Conservation (phyloP, 2,797 vertebrate species). For the Hybognathus amarus region DNA sequence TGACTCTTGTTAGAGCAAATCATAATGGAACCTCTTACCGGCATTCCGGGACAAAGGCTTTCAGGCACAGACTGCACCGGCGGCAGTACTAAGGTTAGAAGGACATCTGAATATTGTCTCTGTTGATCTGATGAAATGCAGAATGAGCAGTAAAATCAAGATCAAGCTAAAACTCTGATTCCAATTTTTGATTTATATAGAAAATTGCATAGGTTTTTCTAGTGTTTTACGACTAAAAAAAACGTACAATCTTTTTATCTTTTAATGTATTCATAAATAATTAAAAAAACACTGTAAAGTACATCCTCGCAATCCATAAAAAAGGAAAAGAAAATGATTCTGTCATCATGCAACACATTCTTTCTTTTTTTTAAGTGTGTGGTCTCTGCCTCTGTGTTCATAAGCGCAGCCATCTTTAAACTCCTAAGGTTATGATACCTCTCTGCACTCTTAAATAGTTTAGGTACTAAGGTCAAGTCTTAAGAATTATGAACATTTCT, state of each 20-base stretch:
- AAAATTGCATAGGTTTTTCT: not conserved
- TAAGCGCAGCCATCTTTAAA: not conserved
- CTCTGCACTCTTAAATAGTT: conserved; percentile 13
- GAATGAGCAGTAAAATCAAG: not conserved
- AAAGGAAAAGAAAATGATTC: not conserved
- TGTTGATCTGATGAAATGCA: not conserved
- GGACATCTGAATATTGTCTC: conserved; percentile 16
- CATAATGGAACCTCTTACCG: conserved; percentile 41
- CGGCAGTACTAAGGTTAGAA: not conserved
- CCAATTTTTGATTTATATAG: not conserved
- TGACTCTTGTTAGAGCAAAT: conserved; percentile 35
- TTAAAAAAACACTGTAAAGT: no score
- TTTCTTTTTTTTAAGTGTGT: not conserved
- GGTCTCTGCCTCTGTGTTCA: not conserved
- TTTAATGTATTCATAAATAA: not conserved
- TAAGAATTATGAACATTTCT: not conserved
- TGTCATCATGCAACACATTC: not conserved
- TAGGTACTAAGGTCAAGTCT: not conserved
- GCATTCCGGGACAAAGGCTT: conserved; percentile 32
- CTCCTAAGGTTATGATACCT: conserved; percentile 18
- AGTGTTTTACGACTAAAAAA: not conserved
- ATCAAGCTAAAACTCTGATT: not conserved
- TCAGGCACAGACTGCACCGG: conserved; percentile 19
- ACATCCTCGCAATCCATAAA: not conserved
- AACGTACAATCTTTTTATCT: not conserved